Base-by-base conservation (phyloP, 1,140 invertebrate genomes). In the Ceratosolen solmsi region DNA sequence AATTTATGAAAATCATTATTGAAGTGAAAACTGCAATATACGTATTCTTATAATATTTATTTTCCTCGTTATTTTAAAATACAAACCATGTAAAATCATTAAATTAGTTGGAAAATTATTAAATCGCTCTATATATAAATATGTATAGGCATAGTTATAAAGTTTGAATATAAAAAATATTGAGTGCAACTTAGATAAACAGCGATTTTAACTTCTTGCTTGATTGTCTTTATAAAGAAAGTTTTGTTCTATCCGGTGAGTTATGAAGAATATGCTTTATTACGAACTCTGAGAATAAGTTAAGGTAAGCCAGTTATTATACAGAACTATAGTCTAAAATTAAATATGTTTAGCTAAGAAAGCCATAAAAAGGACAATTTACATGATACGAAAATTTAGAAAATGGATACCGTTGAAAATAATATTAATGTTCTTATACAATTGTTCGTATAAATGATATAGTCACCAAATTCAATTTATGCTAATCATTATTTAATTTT, bases 231-330 rank as follows among this genome's bases (percentile, higher is more conserved):
- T 38, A n/a, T 36, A 36, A 22, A n/a, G 33, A 68, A 68, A 38
- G 15, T 68, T 68, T 68, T 38, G 0, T 3, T 15, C 33, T 38
- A 27, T 30, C 9, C 17, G 60, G 36, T 68, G 20, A 27, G 33
- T 68, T 68, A 38, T 68, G 33, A 68, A 68, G 33, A 68, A 68
- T 68, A 13, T 15, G 17, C 33, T 68, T 68, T 68, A 27, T 38
- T 38, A 68, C 17, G 7, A 68, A 38, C 36, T 68, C 27, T 68
- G 5, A 38, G 63, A 68, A 68, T 68, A 68, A 33, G 33, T 68
- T 68, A 68, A 68, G 13, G 20, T 68, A 68, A 68, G 33, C 20
- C 38, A 68, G 1, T 68, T 68, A n/a, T 11, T 68, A 13, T 68
- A 54, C 51, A 54, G 20, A 54, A 20, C 5, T 54, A 68, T 38